A percentile compares a stretch with the other conserved stretches of the same genome.
Evolutionary conservation across 2,113 vertebrate genomes (phyloP).

Genomic region (Physeter macrocephalus): DNA sequence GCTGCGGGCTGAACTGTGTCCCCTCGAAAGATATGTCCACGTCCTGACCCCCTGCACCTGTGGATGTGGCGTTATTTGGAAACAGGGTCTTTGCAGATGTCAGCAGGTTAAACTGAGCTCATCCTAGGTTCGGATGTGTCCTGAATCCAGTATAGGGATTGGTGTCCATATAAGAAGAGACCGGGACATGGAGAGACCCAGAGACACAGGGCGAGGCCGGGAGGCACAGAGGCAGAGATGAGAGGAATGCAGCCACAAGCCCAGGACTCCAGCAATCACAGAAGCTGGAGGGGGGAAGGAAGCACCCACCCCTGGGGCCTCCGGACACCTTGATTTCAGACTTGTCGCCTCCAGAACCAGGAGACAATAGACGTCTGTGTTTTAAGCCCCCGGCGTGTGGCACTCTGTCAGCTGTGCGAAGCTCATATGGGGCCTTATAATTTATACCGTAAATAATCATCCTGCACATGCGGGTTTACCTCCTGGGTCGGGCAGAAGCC

Average conservation of each 20-base stretch:
- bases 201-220: fast-evolving
- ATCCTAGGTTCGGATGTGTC: background rate
- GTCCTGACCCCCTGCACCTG: fast-evolving
- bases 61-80: background rate
- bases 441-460: background rate
- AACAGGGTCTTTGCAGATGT: background rate
- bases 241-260: background rate
- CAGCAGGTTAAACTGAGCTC: background rate
- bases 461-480: background rate
- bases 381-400: no score
- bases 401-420: background rate
- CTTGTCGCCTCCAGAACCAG: background rate
- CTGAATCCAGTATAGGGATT: background rate
- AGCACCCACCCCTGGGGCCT: no score
- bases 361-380: background rate
- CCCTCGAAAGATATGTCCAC: background rate
- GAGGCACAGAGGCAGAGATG: background rate
- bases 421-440: background rate
- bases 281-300: background rate
- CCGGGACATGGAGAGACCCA: background rate
- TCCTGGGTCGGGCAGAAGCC: background rate
- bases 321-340: background rate
- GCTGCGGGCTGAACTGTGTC: background rate
- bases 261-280: background rate
- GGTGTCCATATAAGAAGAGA: background rate